Evolutionary conservation across 2,888 invertebrate species (phyloP), one percentile per base, ranked within the genome.

Genomic region (Willowsia nigromaculata): DNA sequence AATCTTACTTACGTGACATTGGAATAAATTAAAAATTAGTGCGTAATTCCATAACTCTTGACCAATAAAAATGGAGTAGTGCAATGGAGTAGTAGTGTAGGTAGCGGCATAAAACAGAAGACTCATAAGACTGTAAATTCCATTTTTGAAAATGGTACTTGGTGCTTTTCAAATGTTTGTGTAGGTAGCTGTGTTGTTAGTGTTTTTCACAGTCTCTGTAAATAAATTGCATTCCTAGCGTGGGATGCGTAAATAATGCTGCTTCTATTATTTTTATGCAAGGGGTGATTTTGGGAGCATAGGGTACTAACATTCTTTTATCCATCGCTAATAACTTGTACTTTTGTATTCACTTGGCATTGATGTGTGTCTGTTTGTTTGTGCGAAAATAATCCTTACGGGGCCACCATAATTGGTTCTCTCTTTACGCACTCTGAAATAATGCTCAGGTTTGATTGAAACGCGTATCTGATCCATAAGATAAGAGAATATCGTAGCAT

Each of bases 361-460:
- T 59, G 59, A 25, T 27, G 5, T 59, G 9, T 27, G 27, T 27
- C 9, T 59, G 59, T 59, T 59, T 27, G 27, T 25, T 25, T 59
- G 59, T 59, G 59, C 59, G 27, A 59, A 59, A 59, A 59, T 59
- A 25, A 59, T 59, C 9, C 13, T 27, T 11, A 11, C 27, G 59
- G 15, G 2, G 59, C 25, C 59, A 59, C 53, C 18, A 18, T 18
- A 53, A 53, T 53, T 27, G 9, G n/a, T 50, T n/a, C 50, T 3
- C 11, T 25, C 59, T 59, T 25, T 59, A 59, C 59, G 59, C 59
- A 59, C 27, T 59, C 59, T 27, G 9, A 59, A 59, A n/a, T n/a
- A n/a, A 59, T 59, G 59, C n/a, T 59, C 59, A 59, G 27, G 59
- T 59, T 59, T 59, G 59, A 59, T 27, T 59, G 59, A 59, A 59